Evolutionary conservation across 2,797 vertebrate genomes (phyloP).

Genomic region (Pygocentrus nattereri): DNA sequence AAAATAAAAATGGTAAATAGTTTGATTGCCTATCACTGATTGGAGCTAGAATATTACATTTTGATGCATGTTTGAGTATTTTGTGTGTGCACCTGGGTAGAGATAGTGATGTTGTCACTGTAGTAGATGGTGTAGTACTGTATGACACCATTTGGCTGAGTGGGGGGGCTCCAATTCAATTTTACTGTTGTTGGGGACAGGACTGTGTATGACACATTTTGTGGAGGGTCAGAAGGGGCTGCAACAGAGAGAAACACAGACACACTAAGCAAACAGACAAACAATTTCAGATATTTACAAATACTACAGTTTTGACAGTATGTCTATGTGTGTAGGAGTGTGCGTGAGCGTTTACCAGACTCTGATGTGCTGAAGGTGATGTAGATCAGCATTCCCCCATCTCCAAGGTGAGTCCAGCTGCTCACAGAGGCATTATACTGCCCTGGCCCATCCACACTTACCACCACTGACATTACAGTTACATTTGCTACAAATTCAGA

Average conservation of each 20-base stretch:
- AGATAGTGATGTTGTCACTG: conserved; percentile 77
- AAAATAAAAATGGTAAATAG: too few relatives aligned
- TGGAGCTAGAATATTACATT: background rate
- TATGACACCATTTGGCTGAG: conserved; percentile 89
- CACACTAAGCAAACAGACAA: conserved; percentile 5
- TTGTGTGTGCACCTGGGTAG: conserved; percentile 77
- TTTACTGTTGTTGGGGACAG: conserved; percentile 82
- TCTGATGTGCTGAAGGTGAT: conserved; percentile 85
- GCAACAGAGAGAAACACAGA: conserved; percentile 55
- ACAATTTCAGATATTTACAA: background rate
- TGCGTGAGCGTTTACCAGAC: conserved; percentile 79
- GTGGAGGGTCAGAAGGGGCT: conserved; percentile 91
- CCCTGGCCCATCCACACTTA: conserved; percentile 85
- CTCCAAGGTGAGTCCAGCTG: conserved; percentile 89
- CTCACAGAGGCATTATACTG: conserved; percentile 88
- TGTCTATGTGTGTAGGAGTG: conserved; percentile 9
- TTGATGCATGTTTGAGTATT: background rate
- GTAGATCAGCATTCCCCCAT: conserved; percentile 85
- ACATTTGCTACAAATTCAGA: conserved; percentile 83
- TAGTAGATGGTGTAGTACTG: conserved; percentile 90
- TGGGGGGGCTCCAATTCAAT: conserved; percentile 87
- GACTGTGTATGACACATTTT: conserved; percentile 83
- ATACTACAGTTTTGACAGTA: background rate
- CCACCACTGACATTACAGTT: conserved; percentile 83
- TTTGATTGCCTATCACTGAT: too few relatives aligned